Evolutionary conservation across 2,113 vertebrate species (phyloP), one percentile per base, ranked within the genome.

Genomic region (Triplophysa rosa): DNA sequence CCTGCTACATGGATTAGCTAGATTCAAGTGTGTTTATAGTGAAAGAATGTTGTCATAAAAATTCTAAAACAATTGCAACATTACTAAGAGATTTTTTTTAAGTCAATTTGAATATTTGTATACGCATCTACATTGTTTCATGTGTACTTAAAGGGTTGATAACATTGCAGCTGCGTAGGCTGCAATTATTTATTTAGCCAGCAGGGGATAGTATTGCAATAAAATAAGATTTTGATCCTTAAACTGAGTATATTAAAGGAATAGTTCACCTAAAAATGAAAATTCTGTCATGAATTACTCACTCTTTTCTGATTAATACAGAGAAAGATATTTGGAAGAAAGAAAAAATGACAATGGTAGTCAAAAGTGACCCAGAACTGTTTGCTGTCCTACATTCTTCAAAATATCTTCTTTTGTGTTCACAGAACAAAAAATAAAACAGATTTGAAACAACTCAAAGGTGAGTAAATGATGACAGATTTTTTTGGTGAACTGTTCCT

Each of bases 141-240:
- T 37, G 19, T 56, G 37, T 24, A 52, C 4, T 17, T 0, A 12
- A 12, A 62, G 42, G 40, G 21, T 23, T 74, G 17, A 63, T 17
- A 49, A 74, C 8, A 58, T 19, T n/a, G 19, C 7, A 8, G 45
- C 29, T 16, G 23, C 8, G 10, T 71, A 67, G 59, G 77, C 24
- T 73, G 67, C 65, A 80, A 73, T 59, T 17, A 1, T 52, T 72
- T 52, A 45, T 23, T 62, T 68, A 52, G 67, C 49, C 82, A 84
- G 74, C 14, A 80, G 67, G 63, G 79, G 82, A 49, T 70, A 77
- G 73, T 67, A 45, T 66, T 40, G 33, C 62, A 63, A 72, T 33
- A 80, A 8, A 26, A 52, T 47, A 49, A 67, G 23, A 33, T 23
- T 3, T 24, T 21, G n/a, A 76, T 59, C 12, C 70, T 10, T 45